Evolutionary conservation across 2,888 invertebrate species (phyloP).

Genomic region (Deilephila porcellus): DNA sequence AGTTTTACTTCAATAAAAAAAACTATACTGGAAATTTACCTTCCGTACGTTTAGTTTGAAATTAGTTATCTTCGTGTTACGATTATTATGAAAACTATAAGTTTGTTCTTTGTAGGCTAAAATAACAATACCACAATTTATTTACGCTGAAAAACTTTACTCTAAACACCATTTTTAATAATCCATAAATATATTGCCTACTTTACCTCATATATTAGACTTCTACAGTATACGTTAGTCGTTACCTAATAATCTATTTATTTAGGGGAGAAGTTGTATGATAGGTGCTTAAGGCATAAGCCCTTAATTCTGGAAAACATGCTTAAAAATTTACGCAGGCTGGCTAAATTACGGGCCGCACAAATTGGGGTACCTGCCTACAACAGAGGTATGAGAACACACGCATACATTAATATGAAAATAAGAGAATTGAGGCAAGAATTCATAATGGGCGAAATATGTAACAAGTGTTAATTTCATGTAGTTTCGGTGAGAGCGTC

Average conservation of each 20-base stretch:
- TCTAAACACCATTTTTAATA: too few relatives aligned
- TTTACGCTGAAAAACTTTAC: too few relatives aligned
- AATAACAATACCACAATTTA: too few relatives aligned
- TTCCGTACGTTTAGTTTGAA: too few relatives aligned
- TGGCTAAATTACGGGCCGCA: slow-evolving; percentile 37
- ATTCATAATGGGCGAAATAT: background rate
- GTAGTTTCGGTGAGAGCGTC: background rate
- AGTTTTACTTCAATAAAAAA: too few relatives aligned
- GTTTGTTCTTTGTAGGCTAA: too few relatives aligned
- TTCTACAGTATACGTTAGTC: too few relatives aligned
- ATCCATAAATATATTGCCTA: too few relatives aligned
- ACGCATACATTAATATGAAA: slow-evolving; percentile 34
- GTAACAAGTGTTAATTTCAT: background rate
- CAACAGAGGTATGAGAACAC: slow-evolving; percentile 10
- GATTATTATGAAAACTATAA: too few relatives aligned
- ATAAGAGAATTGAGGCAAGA: slow-evolving; percentile 11
- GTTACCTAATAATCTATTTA: background rate
- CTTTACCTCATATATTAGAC: too few relatives aligned
- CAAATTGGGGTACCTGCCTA: slow-evolving; percentile 38
- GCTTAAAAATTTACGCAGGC: slow-evolving; percentile 42
- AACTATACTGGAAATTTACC: too few relatives aligned
- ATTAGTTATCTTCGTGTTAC: too few relatives aligned
- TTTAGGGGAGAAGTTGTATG: background rate
- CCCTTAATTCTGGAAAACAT: background rate
- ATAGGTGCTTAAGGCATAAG: background rate